Conservation (phyloP, 2,888 invertebrate genomes). For the Sphaerophoria taeniata region DNA sequence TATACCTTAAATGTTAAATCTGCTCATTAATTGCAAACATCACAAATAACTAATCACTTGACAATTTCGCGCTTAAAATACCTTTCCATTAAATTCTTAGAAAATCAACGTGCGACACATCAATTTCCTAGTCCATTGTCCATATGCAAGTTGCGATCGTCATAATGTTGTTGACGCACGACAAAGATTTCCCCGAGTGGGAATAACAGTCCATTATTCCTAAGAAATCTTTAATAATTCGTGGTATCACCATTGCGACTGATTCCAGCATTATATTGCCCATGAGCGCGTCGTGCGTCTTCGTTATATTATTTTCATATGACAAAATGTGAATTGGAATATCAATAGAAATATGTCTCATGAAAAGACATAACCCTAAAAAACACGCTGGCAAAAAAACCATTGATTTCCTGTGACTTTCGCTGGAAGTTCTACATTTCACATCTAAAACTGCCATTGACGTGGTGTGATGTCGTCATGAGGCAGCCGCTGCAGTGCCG, state of each 20-base stretch:
- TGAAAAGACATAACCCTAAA: too few relatives aligned
- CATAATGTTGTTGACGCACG: conserved; percentile 26
- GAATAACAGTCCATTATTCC: conserved; percentile 14
- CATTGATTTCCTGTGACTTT: conserved; percentile 28
- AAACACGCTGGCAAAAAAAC: background rate
- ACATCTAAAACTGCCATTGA: too few relatives aligned
- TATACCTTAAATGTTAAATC: background rate
- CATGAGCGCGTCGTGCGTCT: too few relatives aligned
- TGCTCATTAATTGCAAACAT: too few relatives aligned
- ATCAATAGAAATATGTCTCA: conserved; percentile 26
- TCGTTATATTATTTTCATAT: too few relatives aligned
- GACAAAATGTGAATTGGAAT: conserved; percentile 14
- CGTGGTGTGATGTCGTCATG: too few relatives aligned
- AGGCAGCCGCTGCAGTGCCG: background rate
- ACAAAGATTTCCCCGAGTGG: conserved; percentile 21
- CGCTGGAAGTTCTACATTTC: conserved; percentile 1
- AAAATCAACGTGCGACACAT: conserved; percentile 8
- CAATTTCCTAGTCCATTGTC: conserved; percentile 1
- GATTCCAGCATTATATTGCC: too few relatives aligned
- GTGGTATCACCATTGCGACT: background rate
- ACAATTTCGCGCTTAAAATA: conserved; percentile 7
- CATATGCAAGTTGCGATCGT: background rate
- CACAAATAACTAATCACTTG: too few relatives aligned
- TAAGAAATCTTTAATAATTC: conserved; percentile 18
- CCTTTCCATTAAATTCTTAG: background rate